These are phyloP conservation scores for Tragelaphus imberbis DNA, from an alignment of 2,113 vertebrate genomes.

Conservation along the genomic window DNA sequence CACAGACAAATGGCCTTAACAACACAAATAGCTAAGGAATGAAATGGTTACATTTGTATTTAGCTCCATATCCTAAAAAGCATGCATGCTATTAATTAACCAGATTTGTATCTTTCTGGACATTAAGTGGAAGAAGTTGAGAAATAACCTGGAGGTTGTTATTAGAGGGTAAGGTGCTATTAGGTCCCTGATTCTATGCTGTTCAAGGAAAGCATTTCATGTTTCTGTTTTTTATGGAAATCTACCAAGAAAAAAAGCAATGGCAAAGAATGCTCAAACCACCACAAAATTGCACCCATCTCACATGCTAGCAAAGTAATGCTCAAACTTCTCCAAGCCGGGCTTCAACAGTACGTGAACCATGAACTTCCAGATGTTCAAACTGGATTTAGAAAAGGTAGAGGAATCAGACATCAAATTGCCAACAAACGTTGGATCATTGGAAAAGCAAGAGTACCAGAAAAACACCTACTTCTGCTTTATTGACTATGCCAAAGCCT, in stretches of 20 bases:
- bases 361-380: neutral
- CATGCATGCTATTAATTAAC: neutral
- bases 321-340: neutral
- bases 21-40: neutral
- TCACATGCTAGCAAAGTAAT: neutral
- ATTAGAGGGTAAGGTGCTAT: neutral
- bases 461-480: neutral
- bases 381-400: neutral
- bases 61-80: neutral
- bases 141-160: neutral
- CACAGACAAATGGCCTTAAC: neutral
- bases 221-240: constrained; percentile 3
- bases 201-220: neutral
- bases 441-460: neutral
- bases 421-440: neutral
- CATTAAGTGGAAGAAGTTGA: neutral
- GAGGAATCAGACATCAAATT: neutral
- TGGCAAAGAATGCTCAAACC: neutral
- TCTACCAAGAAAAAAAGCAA: neutral
- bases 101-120: neutral
- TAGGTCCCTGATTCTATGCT: neutral
- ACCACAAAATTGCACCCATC: neutral
- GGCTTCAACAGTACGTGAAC: neutral
- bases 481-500: neutral
- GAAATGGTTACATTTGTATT: neutral